Conservation (phyloP, 2,888 invertebrate species). For the Anorthoa munda region DNA sequence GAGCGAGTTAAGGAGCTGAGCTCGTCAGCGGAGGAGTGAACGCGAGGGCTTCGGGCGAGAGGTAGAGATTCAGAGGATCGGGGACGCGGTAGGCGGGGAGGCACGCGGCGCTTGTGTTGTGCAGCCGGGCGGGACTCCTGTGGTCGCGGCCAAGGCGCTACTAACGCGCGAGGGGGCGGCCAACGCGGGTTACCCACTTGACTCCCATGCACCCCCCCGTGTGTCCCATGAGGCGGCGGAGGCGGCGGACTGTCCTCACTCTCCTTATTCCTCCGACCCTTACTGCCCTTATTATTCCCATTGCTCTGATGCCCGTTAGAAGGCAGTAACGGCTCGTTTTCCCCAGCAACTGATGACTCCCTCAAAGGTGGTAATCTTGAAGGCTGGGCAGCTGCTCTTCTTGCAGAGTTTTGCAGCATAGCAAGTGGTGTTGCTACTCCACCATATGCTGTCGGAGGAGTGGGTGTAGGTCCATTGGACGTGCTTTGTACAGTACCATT, state of each 20-base stretch:
- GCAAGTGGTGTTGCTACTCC: conserved; percentile 94
- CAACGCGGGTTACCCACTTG: conserved; percentile 78
- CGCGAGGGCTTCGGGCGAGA: conserved; percentile 91
- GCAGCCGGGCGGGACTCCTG: conserved; percentile 85
- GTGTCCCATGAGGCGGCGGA: conserved; percentile 90
- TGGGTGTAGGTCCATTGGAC: conserved; percentile 77
- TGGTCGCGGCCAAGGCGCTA: conserved; percentile 92
- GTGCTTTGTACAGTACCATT: conserved; percentile 75
- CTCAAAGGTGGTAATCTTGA: conserved; percentile 90
- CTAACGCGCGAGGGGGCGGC: conserved; percentile 89
- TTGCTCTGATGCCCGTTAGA: conserved; percentile 82
- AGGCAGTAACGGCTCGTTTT: conserved; percentile 91
- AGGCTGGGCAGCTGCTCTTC: conserved; percentile 89
- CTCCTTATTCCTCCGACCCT: conserved; percentile 86
- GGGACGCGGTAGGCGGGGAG: conserved; percentile 91
- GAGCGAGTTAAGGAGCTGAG: conserved; percentile 95
- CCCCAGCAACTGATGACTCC: conserved; percentile 90
- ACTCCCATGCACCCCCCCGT: neutral
- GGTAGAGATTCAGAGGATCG: conserved; percentile 93
- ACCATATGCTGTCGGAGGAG: conserved; percentile 90
- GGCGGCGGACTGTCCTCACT: conserved; percentile 90
- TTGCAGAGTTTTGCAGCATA: conserved; percentile 91
- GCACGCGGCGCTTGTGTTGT: conserved; percentile 84
- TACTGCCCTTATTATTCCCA: conserved; percentile 87
- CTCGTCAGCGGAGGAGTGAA: conserved; percentile 96